phyloP scores from a whole-genome alignment of 1,140 invertebrate species.

The Periplaneta americana region DNA sequence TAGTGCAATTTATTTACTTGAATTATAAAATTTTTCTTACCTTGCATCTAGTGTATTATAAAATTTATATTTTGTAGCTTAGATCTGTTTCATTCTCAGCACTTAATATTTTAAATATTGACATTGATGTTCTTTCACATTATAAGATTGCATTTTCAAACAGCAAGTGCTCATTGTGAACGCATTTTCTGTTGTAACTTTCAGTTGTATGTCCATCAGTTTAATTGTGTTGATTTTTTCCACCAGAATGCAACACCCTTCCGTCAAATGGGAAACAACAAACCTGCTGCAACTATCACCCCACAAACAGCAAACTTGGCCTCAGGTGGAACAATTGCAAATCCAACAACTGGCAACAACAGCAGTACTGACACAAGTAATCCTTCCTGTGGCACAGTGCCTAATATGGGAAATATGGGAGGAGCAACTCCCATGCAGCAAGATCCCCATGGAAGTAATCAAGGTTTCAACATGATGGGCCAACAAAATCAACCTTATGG shows the following conservation, averaged over 20 bases:
- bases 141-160: no score
- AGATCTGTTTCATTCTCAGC: no score
- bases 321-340: not conserved
- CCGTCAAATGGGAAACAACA: conserved; percentile 25
- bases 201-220: no score
- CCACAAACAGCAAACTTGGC: conserved; percentile 44
- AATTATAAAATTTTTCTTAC: no score
- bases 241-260: not conserved
- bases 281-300: conserved; percentile 61
- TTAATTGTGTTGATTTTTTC: not conserved
- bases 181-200: no score
- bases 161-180: no score
- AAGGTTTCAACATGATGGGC: not conserved
- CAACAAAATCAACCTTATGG: not conserved
- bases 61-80: no score
- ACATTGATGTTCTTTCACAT: no score
- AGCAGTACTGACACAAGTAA: not conserved
- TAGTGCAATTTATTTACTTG: no score
- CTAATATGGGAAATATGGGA: not conserved
- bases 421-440: not conserved
- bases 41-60: no score
- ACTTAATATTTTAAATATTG: no score
- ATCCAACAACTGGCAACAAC: not conserved
- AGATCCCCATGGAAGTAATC: not conserved
- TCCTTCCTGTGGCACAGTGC: not conserved